Evolutionary conservation across 1,140 invertebrate genomes (phyloP), one percentile per base, ranked within the genome.

Genomic region (Nautilus pompilius): DNA sequence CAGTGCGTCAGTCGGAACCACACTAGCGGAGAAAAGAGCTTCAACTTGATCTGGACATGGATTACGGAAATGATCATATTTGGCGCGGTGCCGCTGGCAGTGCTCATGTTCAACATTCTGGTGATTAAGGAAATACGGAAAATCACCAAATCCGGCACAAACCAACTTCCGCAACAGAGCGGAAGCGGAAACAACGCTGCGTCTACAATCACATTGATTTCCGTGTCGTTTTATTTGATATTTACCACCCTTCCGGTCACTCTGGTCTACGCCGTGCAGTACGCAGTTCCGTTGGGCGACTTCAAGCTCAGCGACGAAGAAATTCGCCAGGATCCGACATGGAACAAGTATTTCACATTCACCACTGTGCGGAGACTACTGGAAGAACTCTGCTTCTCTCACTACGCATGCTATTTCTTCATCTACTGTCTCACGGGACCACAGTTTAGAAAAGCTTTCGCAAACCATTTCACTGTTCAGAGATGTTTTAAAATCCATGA

Each of bases 201-300:
- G 3, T 75, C 74, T 5, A 79, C 76, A n/a, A 65, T 77, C 32
- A 76, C 70, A 20, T 60, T 79, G 28, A 67, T 79, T 28, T 66
- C 70, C 48, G 77, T 79, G 20, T 78, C 75, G 1, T 79, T 79
- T 65, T 79, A 70, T 61, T 65, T 77, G 24, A 78, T 79, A 46
- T 51, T 78, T 34, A 79, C 76, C 10, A 70, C 74, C 6, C 59
- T 79, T 6, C 77, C 76, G n/a, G 75, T 71, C 13, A 74, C 75
- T 1, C 59, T 79, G 20, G 60, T 76, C 10, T 79, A 70, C 60
- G 70, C 68, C 29, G 63, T 78, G 17, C 60, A 72, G 45, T 45
- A 54, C 24, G 48, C 17, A 26, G 57, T 71, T 20, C 29, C 56
- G 1, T 17, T 58, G 1, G 54, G 46, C 15, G 41, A 53, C 0